Percentiles rank a stretch among this genome's conserved stretches.
phyloP scores from a whole-genome alignment of 2,888 invertebrate genomes.

The Halocaridina rubra region DNA sequence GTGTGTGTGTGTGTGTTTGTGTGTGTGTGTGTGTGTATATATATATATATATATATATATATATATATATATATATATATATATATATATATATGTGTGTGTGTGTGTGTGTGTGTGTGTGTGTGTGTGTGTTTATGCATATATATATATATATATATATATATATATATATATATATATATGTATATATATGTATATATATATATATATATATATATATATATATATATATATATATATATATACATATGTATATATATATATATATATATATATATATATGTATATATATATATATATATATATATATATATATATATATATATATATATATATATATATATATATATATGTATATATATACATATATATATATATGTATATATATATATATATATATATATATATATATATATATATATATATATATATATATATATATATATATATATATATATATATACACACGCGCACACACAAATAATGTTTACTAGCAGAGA shows the following conservation, averaged over 20 bases:
- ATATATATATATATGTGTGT: too few relatives aligned
- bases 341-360: neutral
- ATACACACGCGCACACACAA: neutral
- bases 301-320: neutral
- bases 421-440: constrained; percentile 14
- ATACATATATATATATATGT: neutral
- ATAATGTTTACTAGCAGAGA: neutral
- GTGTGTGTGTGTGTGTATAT: too few relatives aligned
- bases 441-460: constrained; percentile 7
- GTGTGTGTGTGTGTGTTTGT: too few relatives aligned
- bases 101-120: too few relatives aligned
- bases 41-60: too few relatives aligned
- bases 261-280: neutral
- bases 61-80: too few relatives aligned
- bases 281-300: neutral
- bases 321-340: neutral
- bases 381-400: constrained; percentile 4
- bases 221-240: neutral
- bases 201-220: neutral
- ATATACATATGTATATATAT: neutral
- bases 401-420: neutral
- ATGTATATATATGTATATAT: constrained; percentile 1
- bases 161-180: too few relatives aligned
- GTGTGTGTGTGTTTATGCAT: too few relatives aligned
- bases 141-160: too few relatives aligned